Conservation (phyloP, 92 coral and sea anemone species). For the Hydrozoanthus gracilis region DNA sequence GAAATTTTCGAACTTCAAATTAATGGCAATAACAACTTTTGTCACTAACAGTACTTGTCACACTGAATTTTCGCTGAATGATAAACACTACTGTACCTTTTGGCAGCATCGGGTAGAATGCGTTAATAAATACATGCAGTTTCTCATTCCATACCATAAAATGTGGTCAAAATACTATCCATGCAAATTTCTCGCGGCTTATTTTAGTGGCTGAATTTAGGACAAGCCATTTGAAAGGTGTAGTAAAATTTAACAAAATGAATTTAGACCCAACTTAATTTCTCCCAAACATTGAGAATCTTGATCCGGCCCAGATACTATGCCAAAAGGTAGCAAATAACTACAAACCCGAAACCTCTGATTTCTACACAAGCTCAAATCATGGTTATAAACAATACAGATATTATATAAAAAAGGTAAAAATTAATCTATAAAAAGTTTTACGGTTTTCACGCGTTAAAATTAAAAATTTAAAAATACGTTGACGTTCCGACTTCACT, state of each 20-base stretch:
- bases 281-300: neutral
- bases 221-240: neutral
- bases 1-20: neutral
- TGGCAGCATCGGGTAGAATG: conserved; percentile 20
- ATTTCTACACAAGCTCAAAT: neutral
- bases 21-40: neutral
- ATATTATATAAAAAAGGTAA: too few species aligned
- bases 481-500: too few species aligned
- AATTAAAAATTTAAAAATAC: too few species aligned
- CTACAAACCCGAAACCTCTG: conserved; percentile 35
- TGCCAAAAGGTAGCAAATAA: conserved; percentile 43
- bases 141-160: conserved; percentile 21
- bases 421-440: too few species aligned
- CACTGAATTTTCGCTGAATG: neutral
- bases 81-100: conserved; percentile 10
- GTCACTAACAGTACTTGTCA: neutral
- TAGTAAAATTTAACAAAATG: neutral
- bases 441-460: too few species aligned
- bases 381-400: neutral
- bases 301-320: neutral
- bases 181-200: conserved; percentile 2
- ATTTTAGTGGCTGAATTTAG: neutral
- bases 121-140: neutral
- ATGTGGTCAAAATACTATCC: conserved; percentile 44
- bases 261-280: neutral